phyloP scores from a whole-genome alignment of 2,888 invertebrate species.

The Piscicola geometra region DNA sequence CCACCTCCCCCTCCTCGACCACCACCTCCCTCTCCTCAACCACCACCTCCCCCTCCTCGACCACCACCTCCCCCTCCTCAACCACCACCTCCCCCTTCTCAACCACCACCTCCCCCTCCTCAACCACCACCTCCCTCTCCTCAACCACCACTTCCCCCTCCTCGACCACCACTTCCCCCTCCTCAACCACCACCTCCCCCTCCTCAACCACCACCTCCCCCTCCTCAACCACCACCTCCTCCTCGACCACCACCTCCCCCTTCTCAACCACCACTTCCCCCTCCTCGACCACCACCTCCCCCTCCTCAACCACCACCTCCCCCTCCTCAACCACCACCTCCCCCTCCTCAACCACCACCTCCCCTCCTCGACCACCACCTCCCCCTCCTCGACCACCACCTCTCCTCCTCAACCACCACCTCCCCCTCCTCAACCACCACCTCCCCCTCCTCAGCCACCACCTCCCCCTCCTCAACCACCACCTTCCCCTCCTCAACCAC shows the following conservation, averaged over 20 bases:
- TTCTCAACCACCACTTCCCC: background rate
- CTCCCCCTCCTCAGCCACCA: no score
- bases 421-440: background rate
- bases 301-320: background rate
- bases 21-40: background rate
- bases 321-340: background rate
- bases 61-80: slow-evolving; percentile 40
- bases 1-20: background rate
- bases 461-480: background rate
- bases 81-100: background rate
- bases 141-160: background rate
- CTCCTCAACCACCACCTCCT: slow-evolving; percentile 59
- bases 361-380: slow-evolving; percentile 8
- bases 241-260: background rate
- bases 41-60: background rate
- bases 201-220: slow-evolving; percentile 13
- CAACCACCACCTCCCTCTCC: background rate
- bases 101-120: background rate
- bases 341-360: background rate
- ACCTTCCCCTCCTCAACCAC: background rate
- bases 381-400: slow-evolving; percentile 40
- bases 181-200: background rate
- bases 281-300: background rate
- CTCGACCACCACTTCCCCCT: background rate
- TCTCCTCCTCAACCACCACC: background rate